phyloP scores from a whole-genome alignment of 2,113 vertebrate genomes.

The Seriola quinqueradiata region DNA sequence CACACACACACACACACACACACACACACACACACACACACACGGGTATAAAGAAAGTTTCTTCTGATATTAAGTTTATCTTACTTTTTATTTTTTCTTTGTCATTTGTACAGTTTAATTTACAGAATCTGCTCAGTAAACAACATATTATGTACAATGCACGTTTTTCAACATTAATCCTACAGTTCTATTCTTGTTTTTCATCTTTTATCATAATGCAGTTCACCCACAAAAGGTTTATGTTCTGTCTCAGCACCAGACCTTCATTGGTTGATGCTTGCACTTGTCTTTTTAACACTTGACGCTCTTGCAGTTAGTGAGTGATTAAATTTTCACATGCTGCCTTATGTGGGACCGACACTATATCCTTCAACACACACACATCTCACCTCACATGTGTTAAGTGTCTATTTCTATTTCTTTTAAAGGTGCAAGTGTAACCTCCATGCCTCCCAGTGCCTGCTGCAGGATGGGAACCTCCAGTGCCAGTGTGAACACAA shows the following conservation, averaged over 20 bases:
- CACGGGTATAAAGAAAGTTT: neutral
- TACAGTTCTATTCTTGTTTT: neutral
- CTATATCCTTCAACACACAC: neutral
- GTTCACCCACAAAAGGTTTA: neutral
- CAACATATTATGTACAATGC: neutral
- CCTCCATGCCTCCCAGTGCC: constrained; percentile 95
- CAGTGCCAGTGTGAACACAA: constrained; percentile 99
- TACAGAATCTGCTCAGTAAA: constrained; percentile 1
- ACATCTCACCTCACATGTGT: constrained; percentile 18
- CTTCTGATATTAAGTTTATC: too few species aligned
- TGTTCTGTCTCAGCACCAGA: neutral
- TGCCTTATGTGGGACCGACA: neutral
- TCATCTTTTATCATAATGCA: constrained; percentile 1
- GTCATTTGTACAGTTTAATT: neutral
- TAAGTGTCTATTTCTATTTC: constrained; percentile 9
- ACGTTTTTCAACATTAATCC: neutral
- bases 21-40: neutral
- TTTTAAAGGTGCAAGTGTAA: constrained; percentile 95
- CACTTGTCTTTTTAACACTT: neutral
- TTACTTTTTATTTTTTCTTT: neutral
- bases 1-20: neutral
- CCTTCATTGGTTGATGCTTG: neutral
- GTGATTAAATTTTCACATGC: constrained; percentile 24
- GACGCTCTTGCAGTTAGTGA: neutral
- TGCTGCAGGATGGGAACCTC: constrained; percentile 91